Percentiles rank a stretch among this genome's conserved stretches.
Conservation (phyloP, 1,140 invertebrate species). For the Tribolium madens region DNA sequence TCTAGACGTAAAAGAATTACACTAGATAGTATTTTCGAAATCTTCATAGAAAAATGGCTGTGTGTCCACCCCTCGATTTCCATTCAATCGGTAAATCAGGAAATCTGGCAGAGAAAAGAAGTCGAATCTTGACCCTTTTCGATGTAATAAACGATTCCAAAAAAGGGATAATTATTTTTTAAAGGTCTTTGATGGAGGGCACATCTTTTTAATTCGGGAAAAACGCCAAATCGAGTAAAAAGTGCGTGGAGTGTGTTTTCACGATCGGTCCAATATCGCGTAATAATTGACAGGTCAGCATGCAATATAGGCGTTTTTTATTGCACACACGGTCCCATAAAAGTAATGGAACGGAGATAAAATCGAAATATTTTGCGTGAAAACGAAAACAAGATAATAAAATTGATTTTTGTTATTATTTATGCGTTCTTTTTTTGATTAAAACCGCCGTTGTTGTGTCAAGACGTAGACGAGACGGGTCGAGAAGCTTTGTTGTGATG, state of each 20-base stretch:
- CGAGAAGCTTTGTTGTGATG: constrained; percentile 7
- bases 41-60: too few species aligned
- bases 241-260: constrained; percentile 21
- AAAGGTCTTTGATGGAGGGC: background rate
- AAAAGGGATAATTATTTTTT: background rate
- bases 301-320: constrained; percentile 27
- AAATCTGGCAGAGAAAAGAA: too few species aligned
- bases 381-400: constrained; percentile 25
- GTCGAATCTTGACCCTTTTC: too few species aligned
- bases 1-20: too few species aligned
- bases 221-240: background rate
- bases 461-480: background rate
- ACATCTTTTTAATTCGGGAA: background rate
- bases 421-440: background rate
- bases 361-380: constrained; percentile 15
- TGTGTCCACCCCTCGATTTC: too few species aligned
- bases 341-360: constrained; percentile 13
- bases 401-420: background rate
- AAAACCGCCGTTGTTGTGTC: background rate
- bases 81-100: too few species aligned
- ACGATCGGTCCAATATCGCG: constrained; percentile 6
- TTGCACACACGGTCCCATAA: background rate
- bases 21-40: too few species aligned
- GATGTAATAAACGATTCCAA: too few species aligned
- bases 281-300: constrained; percentile 33